Evolutionary conservation across 1,140 invertebrate species (phyloP), one percentile per base, ranked within the genome.

Genomic region (Glossosoma conforme): DNA sequence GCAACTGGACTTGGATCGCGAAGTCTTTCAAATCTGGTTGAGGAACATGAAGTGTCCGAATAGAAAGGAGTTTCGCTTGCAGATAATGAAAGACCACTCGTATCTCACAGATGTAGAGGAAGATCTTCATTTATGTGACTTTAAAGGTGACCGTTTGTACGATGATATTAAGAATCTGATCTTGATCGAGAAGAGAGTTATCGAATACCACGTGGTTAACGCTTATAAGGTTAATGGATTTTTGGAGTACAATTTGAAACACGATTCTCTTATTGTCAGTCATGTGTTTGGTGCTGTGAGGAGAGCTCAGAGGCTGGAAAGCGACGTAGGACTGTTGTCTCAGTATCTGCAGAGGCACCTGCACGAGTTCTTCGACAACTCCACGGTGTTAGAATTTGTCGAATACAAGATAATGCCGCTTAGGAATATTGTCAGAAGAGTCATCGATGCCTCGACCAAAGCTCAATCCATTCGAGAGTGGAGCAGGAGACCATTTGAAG

Each of bases 401-500:
- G 54, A 56, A 42, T 56, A 28, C 15, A 52, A 52, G 21, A 30
- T 56, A 14, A 17, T 33, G 9, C 54, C 54, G 10, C 13, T 56
- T 2, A 42, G 24, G 22, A 25, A 47, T 4, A 44, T 47, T 24
- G 19, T 56, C 1, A 3, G 52, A 6, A 44, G 40, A 47, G 38
- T 52, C 1, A 37, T 47, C 14, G 15, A 47, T 14, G 35, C 36
- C 11, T n/a, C 14, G 13, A 13, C 32, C 10, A 21, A 52, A 21
- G 24, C 14, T 15, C 36, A 52, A 5, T 20, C 8, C 20, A 20
- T 33, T 20, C 38, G 25, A 25, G 22, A 32, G 1, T 56, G 54
- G 54, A 35, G 43, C 2, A 56, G 24, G 28, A 56, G 54, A 48
- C 54, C 54, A n/a, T 56, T 36, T 17, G 22, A 47, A 43, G n/a